phyloP scores from a whole-genome alignment of 2,888 invertebrate genomes.

The Sarcophaga subvicina region DNA sequence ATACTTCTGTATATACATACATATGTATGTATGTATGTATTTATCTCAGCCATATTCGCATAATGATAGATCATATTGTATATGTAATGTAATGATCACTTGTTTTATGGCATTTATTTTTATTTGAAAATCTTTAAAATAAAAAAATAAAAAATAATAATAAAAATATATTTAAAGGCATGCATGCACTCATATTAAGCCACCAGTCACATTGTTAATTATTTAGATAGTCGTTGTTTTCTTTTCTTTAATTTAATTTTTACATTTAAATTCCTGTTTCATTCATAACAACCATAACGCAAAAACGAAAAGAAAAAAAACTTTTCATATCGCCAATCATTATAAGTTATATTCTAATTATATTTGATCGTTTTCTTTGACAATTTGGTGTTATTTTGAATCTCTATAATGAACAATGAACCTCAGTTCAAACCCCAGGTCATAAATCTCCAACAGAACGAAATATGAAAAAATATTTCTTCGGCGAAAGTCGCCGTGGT shows the following conservation, averaged over 20 bases:
- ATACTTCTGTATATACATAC: background rate
- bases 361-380: too few relatives aligned
- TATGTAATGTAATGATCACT: constrained; percentile 36
- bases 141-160: background rate
- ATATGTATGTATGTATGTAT: background rate
- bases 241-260: background rate
- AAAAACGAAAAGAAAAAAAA: background rate
- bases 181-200: constrained; percentile 24
- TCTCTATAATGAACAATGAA: too few relatives aligned
- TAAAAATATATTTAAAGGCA: constrained; percentile 11
- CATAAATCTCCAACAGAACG: too few relatives aligned
- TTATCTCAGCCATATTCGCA: constrained; percentile 13
- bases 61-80: constrained; percentile 46
- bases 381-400: too few relatives aligned
- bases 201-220: background rate
- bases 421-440: too few relatives aligned
- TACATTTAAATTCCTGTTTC: background rate
- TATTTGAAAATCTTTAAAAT: background rate
- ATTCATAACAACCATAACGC: background rate
- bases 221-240: too few relatives aligned
- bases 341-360: background rate
- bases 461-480: too few relatives aligned
- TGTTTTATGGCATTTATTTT: constrained; percentile 37
- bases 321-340: background rate
- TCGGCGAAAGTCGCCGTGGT: too few relatives aligned